Conservation (phyloP, 2,113 vertebrate genomes). For the Sus scrofa region DNA sequence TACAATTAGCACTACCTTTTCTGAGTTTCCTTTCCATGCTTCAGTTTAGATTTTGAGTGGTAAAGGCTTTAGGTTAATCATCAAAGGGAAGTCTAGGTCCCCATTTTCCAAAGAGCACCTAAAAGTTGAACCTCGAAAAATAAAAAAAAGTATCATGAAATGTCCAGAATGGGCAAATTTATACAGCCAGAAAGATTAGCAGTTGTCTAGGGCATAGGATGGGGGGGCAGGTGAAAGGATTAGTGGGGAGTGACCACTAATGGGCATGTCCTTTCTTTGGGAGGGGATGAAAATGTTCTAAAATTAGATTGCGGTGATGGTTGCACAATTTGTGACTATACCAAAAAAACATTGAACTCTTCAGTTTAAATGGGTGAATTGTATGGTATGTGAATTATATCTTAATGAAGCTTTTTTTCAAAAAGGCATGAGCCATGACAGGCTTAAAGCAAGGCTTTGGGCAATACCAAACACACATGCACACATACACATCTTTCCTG, state of each 20-base stretch:
- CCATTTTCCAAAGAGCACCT: not conserved
- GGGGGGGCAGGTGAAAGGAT: not conserved
- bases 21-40: conserved; percentile 43
- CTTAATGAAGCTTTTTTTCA: not conserved
- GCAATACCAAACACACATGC: not conserved
- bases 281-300: conserved; percentile 47
- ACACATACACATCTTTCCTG: not conserved
- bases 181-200: not conserved
- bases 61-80: conserved; percentile 32
- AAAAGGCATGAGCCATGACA: not conserved
- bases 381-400: not conserved
- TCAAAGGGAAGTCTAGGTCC: not conserved
- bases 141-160: not conserved
- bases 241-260: not conserved
- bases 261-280: not conserved
- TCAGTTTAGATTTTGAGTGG: conserved; percentile 18
- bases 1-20: conserved; percentile 21
- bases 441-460: conserved; percentile 34
- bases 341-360: not conserved
- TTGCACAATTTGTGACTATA: conserved; percentile 14
- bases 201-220: not conserved
- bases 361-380: conserved; percentile 13
- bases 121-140: conserved; percentile 20
- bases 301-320: not conserved
- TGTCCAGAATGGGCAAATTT: conserved; percentile 10